Percentiles rank a stretch among this genome's conserved stretches.
Conservation (phyloP, 2,797 vertebrate species). For the Serranus cabrilla region DNA sequence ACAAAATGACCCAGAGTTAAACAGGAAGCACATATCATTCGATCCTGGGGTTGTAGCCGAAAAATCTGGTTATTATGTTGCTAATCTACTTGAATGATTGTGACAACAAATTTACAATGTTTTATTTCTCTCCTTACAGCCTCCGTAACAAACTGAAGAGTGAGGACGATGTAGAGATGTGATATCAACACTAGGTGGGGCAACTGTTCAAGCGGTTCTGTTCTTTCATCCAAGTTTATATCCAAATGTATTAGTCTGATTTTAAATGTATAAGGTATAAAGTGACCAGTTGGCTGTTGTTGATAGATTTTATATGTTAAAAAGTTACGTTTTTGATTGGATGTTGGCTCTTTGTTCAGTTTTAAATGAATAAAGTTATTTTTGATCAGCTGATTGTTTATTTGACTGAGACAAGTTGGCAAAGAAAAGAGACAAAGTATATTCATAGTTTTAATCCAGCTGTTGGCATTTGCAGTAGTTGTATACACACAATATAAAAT, state of each 20-base stretch:
- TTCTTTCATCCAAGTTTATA: not conserved
- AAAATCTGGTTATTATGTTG: not conserved
- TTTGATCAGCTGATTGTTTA: not conserved
- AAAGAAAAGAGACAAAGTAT: constrained; percentile 53
- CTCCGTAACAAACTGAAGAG: constrained; percentile 77
- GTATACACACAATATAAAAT: constrained; percentile 82
- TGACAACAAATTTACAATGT: not conserved
- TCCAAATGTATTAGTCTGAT: not conserved
- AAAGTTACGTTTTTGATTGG: no score
- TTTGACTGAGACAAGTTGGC: not conserved
- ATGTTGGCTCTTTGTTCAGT: not conserved
- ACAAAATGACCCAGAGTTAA: no score
- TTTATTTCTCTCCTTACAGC: constrained; percentile 58
- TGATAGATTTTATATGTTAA: no score
- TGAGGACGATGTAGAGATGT: constrained; percentile 57
- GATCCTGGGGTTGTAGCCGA: not conserved
- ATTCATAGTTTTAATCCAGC: constrained; percentile 84
- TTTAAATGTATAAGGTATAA: constrained; percentile 55
- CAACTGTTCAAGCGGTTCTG: not conserved
- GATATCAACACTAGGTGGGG: constrained; percentile 47
- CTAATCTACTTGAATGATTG: not conserved
- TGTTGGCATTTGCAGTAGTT: constrained; percentile 83
- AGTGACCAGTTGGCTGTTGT: not conserved
- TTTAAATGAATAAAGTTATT: constrained; percentile 58
- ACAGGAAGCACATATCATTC: not conserved